phyloP scores from a whole-genome alignment of 2,888 invertebrate species.

The Drosophila gaucha region DNA sequence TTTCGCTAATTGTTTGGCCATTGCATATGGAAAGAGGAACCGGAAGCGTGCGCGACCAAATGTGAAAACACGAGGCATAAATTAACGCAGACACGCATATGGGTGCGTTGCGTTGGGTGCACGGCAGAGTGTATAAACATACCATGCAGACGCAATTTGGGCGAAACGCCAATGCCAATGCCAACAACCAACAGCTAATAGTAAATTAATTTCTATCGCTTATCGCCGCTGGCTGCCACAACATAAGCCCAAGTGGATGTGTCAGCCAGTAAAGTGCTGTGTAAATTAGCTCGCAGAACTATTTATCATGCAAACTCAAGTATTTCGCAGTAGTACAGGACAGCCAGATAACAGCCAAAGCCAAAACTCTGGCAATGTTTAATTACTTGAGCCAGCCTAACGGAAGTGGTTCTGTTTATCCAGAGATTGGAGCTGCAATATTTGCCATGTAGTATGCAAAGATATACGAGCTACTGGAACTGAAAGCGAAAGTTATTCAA shows the following conservation, averaged over 20 bases:
- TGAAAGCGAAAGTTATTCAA: constrained; percentile 42
- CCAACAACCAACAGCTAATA: constrained; percentile 56
- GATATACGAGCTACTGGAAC: constrained; percentile 3
- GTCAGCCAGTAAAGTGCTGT: constrained; percentile 76
- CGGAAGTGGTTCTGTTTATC: constrained; percentile 61
- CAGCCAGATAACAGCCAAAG: constrained; percentile 32
- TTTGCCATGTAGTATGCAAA: constrained; percentile 19
- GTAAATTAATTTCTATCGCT: constrained; percentile 76
- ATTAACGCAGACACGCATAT: constrained; percentile 49
- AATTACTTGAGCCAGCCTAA: constrained; percentile 47
- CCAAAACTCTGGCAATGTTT: constrained; percentile 43
- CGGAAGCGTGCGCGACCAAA: constrained; percentile 77
- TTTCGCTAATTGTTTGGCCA: constrained; percentile 46
- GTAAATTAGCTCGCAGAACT: constrained; percentile 74
- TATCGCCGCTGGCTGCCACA: constrained; percentile 62
- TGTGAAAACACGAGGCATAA: constrained; percentile 77
- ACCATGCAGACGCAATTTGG: constrained; percentile 59
- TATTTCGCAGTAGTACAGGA: constrained; percentile 67
- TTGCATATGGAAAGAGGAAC: constrained; percentile 54
- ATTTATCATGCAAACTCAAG: constrained; percentile 55
- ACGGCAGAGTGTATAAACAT: not conserved
- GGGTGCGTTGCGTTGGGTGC: constrained; percentile 4
- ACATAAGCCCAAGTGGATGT: constrained; percentile 56
- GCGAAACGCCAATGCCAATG: constrained; percentile 56
- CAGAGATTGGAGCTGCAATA: constrained; percentile 48